A percentile compares a stretch with the other conserved stretches of the same genome.
phyloP scores from a whole-genome alignment of 2,797 vertebrate species.

The Anisognathus igniventris region DNA sequence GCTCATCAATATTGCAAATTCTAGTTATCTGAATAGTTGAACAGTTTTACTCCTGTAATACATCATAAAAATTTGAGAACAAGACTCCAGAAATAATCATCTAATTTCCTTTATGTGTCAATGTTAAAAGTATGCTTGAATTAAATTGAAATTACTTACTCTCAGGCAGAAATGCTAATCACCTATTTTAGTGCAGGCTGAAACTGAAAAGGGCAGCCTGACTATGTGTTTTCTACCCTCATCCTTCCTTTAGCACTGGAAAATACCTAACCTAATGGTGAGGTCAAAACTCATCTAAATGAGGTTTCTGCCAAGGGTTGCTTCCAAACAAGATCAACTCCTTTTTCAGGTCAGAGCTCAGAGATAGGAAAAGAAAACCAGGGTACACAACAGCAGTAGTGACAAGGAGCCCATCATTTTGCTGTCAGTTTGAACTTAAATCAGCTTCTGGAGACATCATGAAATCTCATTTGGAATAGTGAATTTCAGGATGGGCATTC shows the following conservation, averaged over 20 bases:
- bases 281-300: background rate
- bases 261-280: background rate
- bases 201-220: background rate
- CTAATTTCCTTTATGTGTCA: constrained; percentile 15
- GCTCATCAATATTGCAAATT: constrained; percentile 29
- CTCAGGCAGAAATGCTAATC: background rate
- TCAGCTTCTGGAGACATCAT: background rate
- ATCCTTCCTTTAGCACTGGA: background rate
- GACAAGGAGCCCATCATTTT: background rate
- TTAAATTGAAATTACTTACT: background rate
- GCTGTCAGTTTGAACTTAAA: background rate
- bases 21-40: constrained; percentile 9
- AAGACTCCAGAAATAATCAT: constrained; percentile 23
- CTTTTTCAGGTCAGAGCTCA: background rate
- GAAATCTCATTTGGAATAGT: background rate
- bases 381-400: background rate
- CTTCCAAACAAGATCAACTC: background rate
- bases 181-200: background rate
- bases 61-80: background rate
- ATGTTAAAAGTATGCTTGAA: background rate
- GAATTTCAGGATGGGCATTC: background rate
- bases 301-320: background rate
- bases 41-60: constrained; percentile 17
- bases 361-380: background rate
- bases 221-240: background rate